Conservation (phyloP, 2,888 invertebrate genomes). For the Tiliacea citrago region DNA sequence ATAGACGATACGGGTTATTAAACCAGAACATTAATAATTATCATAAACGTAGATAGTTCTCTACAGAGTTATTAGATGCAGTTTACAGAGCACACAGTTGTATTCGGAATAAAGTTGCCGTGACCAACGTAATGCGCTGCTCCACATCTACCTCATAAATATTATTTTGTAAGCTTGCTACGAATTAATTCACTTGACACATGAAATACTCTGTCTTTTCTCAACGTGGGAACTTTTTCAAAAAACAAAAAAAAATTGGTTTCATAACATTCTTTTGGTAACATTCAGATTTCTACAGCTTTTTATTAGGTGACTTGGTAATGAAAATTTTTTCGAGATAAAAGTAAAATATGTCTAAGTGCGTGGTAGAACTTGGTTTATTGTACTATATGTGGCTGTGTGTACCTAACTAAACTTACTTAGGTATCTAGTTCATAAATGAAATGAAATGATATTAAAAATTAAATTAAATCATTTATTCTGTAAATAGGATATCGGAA, state of each 20-base stretch:
- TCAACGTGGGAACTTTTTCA: slow-evolving; percentile 18
- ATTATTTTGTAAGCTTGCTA: slow-evolving; percentile 41
- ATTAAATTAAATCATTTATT: too few species aligned
- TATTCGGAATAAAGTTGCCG: slow-evolving; percentile 19
- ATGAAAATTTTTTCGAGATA: neutral
- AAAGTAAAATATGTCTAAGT: neutral
- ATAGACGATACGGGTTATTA: neutral
- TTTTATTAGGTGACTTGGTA: too few species aligned
- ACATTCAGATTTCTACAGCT: too few species aligned
- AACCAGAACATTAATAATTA: slow-evolving; percentile 1
- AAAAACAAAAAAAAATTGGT: too few species aligned
- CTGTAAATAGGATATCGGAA: too few species aligned
- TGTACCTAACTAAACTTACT: neutral
- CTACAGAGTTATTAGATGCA: slow-evolving; percentile 8
- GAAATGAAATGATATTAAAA: too few species aligned
- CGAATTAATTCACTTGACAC: slow-evolving; percentile 44
- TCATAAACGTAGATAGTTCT: slow-evolving; percentile 5
- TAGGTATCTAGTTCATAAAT: neutral
- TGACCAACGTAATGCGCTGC: slow-evolving; percentile 11
- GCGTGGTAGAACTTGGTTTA: neutral
- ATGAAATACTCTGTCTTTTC: slow-evolving; percentile 39
- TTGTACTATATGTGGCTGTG: too few species aligned
- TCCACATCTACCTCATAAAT: slow-evolving; percentile 29
- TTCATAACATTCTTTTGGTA: too few species aligned
- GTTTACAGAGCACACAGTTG: slow-evolving; percentile 17